phyloP scores from a whole-genome alignment of 2,113 vertebrate genomes.

The Smithornis capensis region DNA sequence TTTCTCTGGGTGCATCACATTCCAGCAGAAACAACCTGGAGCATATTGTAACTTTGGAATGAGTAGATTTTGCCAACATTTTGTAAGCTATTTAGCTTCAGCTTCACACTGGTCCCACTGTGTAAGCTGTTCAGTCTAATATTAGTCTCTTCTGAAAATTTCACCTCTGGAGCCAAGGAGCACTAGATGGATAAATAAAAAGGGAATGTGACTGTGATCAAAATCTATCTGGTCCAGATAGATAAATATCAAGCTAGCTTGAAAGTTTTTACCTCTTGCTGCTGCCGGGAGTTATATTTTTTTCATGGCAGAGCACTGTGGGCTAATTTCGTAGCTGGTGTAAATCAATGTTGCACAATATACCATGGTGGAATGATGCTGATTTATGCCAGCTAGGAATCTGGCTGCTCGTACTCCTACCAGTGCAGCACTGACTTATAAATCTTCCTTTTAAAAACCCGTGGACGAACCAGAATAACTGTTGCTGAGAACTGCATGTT shows the following conservation, averaged over 20 bases:
- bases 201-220: slow-evolving; percentile 19
- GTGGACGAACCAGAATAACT: background rate
- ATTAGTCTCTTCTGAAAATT: background rate
- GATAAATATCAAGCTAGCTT: slow-evolving; percentile 45
- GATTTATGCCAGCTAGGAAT: slow-evolving; percentile 57
- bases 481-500: background rate
- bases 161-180: background rate
- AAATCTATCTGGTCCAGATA: slow-evolving; percentile 33
- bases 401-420: slow-evolving; percentile 14
- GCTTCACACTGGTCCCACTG: background rate
- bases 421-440: background rate
- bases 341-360: slow-evolving; percentile 52
- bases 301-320: slow-evolving; percentile 25
- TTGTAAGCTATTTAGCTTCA: background rate
- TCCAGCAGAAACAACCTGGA: background rate
- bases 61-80: background rate
- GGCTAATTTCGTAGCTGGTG: slow-evolving; percentile 53
- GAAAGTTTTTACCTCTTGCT: slow-evolving; percentile 31
- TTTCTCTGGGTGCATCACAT: background rate
- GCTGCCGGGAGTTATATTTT: slow-evolving; percentile 56
- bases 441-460: slow-evolving; percentile 2
- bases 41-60: background rate
- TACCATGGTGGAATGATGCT: background rate
- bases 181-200: background rate
- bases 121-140: background rate